A percentile compares a stretch with the other conserved stretches of the same genome.
These are phyloP conservation scores for Oscheius sp. DNA, from an alignment of 2,888 invertebrate genomes.

Conservation along the genomic window DNA sequence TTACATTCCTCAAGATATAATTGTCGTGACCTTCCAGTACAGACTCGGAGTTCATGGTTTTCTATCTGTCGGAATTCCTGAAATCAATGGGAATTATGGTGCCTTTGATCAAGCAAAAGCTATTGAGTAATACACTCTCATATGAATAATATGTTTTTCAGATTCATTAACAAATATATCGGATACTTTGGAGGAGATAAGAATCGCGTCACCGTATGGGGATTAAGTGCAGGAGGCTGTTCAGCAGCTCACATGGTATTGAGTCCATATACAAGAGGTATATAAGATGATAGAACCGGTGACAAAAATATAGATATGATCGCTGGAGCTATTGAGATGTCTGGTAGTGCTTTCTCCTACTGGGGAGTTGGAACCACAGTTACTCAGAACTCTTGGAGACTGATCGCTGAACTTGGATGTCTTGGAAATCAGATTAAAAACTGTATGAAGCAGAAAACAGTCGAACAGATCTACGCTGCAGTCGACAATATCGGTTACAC, in stretches of 20 bases:
- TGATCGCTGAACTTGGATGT: conserved; percentile 16
- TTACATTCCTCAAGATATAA: conserved; percentile 27
- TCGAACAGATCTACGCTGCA: conserved; percentile 27
- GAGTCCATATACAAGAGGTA: conserved; percentile 24
- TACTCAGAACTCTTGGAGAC: conserved; percentile 8
- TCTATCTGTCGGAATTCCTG: conserved; percentile 18
- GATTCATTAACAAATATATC: conserved; percentile 27
- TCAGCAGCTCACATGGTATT: conserved; percentile 24
- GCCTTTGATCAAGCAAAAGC: conserved; percentile 22
- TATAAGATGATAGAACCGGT: background rate
- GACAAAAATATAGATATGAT: conserved; percentile 5
- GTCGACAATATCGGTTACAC: conserved; percentile 16
- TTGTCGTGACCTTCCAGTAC: conserved; percentile 30
- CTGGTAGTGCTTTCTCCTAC: conserved; percentile 26
- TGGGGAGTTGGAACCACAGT: conserved; percentile 28
- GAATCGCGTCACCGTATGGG: conserved; percentile 22
- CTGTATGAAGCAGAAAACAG: conserved; percentile 19
- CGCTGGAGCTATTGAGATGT: conserved; percentile 26
- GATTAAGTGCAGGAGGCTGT: conserved; percentile 24
- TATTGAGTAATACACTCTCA: conserved; percentile 3
- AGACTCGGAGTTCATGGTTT: conserved; percentile 25
- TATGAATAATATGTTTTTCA: background rate
- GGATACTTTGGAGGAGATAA: conserved; percentile 27
- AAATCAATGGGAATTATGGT: conserved; percentile 23
- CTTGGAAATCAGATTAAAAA: conserved; percentile 4